Evolutionary conservation across 1,140 invertebrate genomes (phyloP), one percentile per base, ranked within the genome.

Genomic region (Papilio dardanus): DNA sequence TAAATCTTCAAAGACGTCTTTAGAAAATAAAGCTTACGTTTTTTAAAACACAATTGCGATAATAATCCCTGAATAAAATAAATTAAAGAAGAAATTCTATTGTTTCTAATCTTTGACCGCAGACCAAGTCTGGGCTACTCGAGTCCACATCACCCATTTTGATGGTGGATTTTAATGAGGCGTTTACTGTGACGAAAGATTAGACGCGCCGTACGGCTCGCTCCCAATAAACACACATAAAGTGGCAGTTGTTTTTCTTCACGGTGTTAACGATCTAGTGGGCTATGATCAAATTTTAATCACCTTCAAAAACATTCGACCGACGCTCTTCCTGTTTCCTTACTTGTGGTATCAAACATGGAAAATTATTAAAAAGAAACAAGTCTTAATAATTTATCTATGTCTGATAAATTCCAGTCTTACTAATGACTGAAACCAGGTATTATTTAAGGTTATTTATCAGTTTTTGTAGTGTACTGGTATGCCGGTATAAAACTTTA

Each of bases 101-200:
- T 40, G 10, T 40, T 40, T 54, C 71, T 73, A 73, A 3, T 73
- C 71, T 71, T 46, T 35, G 46, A 71, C 50, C 50, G 31, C 71
- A 78, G 74, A 35, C 62, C 69, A 66, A 37, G 77, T 76, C 76
- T 75, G 69, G 77, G 77, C 81, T 73, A 81, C 77, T 71, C 69
- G 68, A 74, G 78, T 83, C 76, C 78, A 86, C 80, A 83, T 86
- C 84, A 81, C 79, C 83, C 80, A 83, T 86, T 84, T 88, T 88
- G 81, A 91, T 83, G 85, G 81, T 79, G 80, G 81, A 77, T 85
- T 86, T 90, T 89, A 92, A 92, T 86, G 88, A 89, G 74, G 83
- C 85, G 86, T 88, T 87, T 83, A 84, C 85, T 82, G 86, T 86
- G 87, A 86, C 82, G 85, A 83, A 76, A 85, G 86, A 88, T 88